Evolutionary conservation across 1,140 invertebrate species (phyloP), one percentile per base, ranked within the genome.

Genomic region (Mizuhopecten yessoensis): DNA sequence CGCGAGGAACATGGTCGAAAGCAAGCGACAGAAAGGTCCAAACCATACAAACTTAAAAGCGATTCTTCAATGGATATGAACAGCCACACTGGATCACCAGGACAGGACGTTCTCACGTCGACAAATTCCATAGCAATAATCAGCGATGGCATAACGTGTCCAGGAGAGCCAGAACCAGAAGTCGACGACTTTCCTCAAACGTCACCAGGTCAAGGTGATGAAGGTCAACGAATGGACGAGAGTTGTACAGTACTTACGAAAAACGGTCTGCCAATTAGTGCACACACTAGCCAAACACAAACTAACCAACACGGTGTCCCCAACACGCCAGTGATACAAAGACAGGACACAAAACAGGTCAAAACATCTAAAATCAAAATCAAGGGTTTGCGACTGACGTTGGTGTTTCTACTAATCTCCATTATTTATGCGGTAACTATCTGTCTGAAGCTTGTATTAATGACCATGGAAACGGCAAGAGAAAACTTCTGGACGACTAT

Each of bases 381-480:
- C 23, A 75, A 75, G 23, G 57, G 57, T 9, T 29, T 75, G 17
- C 23, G 57, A 75, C 57, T 75, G n/a, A 75, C 57, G 57, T n/a
- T 75, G 29, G 57, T 75, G 3, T 75, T 75, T 75, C 57, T 75
- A 7, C 23, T 75, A 3, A 75, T 75, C 23, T 75, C 57, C 1
- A 75, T 75, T 13, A 29, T 75, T 75, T 75, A 75, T 75, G 57
- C 23, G 7, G 29, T 75, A 5, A 75, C 57, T 75, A 75, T 75
- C n/a, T n/a, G 57, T 75, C 29, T 75, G n/a, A 75, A 75, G n/a
- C 57, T 75, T 75, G 57, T 75, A 5, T n/a, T 75, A 29, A 75
- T 75, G 57, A 75, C 57, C n/a, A 75, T 75, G 23, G 57, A 75
- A 17, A 29, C 57, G 1, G 57, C 17, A 5, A 75, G 9, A n/a